These are phyloP conservation scores for Eucriotettix oculatus DNA, from an alignment of 2,888 invertebrate genomes.

Conservation along the genomic window DNA sequence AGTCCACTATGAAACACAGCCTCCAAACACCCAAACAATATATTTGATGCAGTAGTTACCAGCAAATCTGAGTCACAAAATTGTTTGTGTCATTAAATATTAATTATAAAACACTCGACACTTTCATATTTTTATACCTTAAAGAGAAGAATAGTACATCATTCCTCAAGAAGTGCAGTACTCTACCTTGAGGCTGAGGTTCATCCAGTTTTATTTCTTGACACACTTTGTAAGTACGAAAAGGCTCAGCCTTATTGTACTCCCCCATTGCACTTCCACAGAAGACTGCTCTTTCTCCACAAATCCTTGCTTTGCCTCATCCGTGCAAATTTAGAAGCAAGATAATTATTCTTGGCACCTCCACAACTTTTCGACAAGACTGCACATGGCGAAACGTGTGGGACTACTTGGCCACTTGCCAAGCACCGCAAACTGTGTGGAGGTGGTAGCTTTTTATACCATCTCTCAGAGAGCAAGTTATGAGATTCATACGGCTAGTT, in stretches of 20 bases:
- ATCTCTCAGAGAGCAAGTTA: too few species aligned
- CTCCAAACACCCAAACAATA: too few species aligned
- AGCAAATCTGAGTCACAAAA: too few species aligned
- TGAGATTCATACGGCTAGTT: too few species aligned
- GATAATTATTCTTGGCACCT: conserved; percentile 14
- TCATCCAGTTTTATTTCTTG: conserved; percentile 22
- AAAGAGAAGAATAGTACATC: too few species aligned
- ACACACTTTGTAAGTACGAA: conserved; percentile 21
- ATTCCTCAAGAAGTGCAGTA: too few species aligned
- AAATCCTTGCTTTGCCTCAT: background rate
- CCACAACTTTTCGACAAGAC: conserved; percentile 11
- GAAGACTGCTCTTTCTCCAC: background rate
- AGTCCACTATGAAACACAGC: too few species aligned
- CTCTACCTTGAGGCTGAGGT: background rate
- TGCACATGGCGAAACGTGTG: conserved; percentile 8
- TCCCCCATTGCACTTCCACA: conserved; percentile 10
- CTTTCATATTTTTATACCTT: too few species aligned
- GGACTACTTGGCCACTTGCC: background rate
- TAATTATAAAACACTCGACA: too few species aligned
- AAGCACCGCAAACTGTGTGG: background rate
- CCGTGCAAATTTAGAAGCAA: conserved; percentile 12
- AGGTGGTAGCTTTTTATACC: background rate
- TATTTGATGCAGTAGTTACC: too few species aligned
- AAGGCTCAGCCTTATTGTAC: conserved; percentile 11
- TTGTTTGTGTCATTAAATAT: too few species aligned